Evolutionary conservation across 2,797 vertebrate species (phyloP), one percentile per base, ranked within the genome.

Genomic region (Ammospiza maritima): DNA sequence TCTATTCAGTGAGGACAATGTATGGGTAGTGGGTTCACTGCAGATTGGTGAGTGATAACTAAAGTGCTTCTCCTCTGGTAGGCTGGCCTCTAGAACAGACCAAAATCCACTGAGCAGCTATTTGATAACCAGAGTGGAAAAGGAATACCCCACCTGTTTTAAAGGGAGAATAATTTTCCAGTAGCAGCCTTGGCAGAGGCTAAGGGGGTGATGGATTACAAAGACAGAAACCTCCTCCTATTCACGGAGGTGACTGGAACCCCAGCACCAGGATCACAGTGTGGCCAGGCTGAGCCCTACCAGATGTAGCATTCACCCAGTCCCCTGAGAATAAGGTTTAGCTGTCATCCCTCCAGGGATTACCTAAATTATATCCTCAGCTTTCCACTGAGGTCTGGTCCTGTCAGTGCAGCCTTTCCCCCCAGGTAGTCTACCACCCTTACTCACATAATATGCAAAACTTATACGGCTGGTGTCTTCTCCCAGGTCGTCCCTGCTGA

Each of bases 381-480:
- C 10, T 45, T 60, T 76, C 69, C 45, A 13, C 0, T 32, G 25
- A 6, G 3, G 2, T 54, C 78, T 82, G 20, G 30, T 54, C 30
- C 53, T 42, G 13, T 17, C 10, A 44, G 47, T 12, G 7, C 34
- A 85, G 32, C 23, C 40, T 36, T 85, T 75, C 22, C 23, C n/a
- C 16, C 8, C 32, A 36, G 10, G 8, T 65, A 50, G 64, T 73
- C 30, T 40, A 17, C 47, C 30, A 48, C 58, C 17, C 11, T 74
- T 70, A 97, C 97, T 97, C 77, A 97, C 97, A 26, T 93, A 97
- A 81, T 97, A 98, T 3, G 67, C 90, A 89, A 98, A 97, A 66
- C 88, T 82, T 70, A 96, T 86, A 7, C 91, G 79, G 84, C 34
- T 65, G 77, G 97, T 71, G 69, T 95, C 95, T 75, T 97, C 91